Percentiles rank a stretch among this genome's conserved stretches.
phyloP scores from a whole-genome alignment of 2,113 vertebrate genomes.

The Cyprinodon variegatus region DNA sequence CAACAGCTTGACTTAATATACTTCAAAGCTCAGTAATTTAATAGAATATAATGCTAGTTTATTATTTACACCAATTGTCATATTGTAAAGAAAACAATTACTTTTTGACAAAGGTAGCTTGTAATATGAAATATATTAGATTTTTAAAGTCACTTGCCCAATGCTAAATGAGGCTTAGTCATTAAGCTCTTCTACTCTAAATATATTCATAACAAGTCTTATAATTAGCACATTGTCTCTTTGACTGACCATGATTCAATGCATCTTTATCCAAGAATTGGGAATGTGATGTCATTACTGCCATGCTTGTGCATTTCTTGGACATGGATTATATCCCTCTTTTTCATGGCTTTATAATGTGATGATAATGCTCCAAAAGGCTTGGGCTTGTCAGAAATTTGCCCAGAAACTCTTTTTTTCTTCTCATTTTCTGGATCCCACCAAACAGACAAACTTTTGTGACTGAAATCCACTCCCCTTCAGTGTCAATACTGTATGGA shows the following conservation, averaged over 20 bases:
- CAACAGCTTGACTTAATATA: no score
- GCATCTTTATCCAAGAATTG: background rate
- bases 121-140: no score
- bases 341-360: slow-evolving; percentile 27
- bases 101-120: no score
- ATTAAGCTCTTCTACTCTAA: no score
- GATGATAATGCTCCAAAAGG: slow-evolving; percentile 38
- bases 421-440: slow-evolving; percentile 41
- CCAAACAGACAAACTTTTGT: slow-evolving; percentile 35
- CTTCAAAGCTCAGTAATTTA: no score
- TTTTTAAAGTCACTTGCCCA: no score
- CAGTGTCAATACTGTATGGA: background rate
- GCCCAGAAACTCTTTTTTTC: slow-evolving; percentile 33
- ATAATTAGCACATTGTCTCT: slow-evolving; percentile 27
- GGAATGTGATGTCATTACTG: slow-evolving; percentile 17
- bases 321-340: slow-evolving; percentile 40
- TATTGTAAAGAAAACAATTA: background rate
- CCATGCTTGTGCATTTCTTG: slow-evolving; percentile 36
- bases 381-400: slow-evolving; percentile 31
- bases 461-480: slow-evolving; percentile 6
- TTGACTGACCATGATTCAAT: slow-evolving; percentile 6
- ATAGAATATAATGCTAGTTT: no score
- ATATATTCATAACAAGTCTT: background rate
- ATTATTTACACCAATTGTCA: background rate
- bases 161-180: no score